Evolutionary conservation across 2,888 invertebrate species (phyloP), one percentile per base, ranked within the genome.

Genomic region (Parnassius mnemosyne): DNA sequence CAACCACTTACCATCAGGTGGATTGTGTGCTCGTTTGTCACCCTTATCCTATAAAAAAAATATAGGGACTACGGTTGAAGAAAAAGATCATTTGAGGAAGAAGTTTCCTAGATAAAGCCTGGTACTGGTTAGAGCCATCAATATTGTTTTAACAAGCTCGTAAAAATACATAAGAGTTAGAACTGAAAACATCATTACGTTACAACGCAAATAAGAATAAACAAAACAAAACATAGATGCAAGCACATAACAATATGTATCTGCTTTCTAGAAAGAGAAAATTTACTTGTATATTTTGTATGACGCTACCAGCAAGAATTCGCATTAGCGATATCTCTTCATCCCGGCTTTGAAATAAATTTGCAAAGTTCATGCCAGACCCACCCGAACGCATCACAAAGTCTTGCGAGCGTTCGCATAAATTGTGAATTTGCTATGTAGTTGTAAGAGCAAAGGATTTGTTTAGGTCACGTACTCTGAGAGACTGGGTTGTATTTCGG

Each of bases 381-480:
- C 52, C 52, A 50, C 47, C 25, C 43, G 53, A 42, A 62, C 57
- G 57, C 57, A 51, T 55, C 55, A 46, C 55, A 60, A 59, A 54
- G 62, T 58, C 53, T 44, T 47, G 49, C 44, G 20, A 9, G 62
- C 53, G 20, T 62, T 57, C 54, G 57, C 57, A 62, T 62, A 62
- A 62, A 62, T 62, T 62, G 57, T 16, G 57, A 62, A 62, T 62
- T 62, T 62, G 62, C 49, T 57, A 58, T 54, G 43, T n/a, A 47
- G 53, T 49, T 50, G 50, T 47, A 53, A 53, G 47, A 53, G 53
- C 54, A 3, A 49, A 42, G 62, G 62, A 62, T 62, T 62, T 62
- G 62, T 57, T 57, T 62, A 43, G 49, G 13, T 62, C 62, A 57
- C 57, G 46, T 57, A 54, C 46, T n/a, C 16, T 9, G 12, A 50